phyloP scores from a whole-genome alignment of 2,888 invertebrate species.

The Pinctada fucata region DNA sequence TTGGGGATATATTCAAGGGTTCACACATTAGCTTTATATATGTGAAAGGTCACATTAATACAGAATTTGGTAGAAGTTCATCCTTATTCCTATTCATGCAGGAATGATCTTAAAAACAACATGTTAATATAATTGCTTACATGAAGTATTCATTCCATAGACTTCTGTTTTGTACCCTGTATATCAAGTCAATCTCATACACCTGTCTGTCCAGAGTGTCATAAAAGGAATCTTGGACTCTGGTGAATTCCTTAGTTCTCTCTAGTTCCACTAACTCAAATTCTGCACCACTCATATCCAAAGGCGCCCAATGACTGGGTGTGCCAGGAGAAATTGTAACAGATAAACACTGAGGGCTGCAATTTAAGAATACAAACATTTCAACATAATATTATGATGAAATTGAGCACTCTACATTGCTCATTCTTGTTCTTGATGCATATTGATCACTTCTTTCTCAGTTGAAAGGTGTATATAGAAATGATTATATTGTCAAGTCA shows the following conservation, averaged over 20 bases:
- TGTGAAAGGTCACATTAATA: no score
- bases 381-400: no score
- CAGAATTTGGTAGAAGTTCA: no score
- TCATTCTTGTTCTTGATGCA: no score
- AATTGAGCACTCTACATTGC: no score
- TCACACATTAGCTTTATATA: no score
- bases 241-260: constrained; percentile 14
- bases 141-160: constrained; percentile 48
- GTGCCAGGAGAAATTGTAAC: neutral
- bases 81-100: no score
- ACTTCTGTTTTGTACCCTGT: constrained; percentile 48
- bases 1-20: no score
- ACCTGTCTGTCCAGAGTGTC: constrained; percentile 7
- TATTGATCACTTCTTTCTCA: no score
- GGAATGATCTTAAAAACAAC: neutral
- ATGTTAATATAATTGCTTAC: constrained; percentile 34
- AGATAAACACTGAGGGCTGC: constrained; percentile 18
- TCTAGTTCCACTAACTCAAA: constrained; percentile 44
- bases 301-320: constrained; percentile 32
- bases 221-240: constrained; percentile 17
- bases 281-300: constrained; percentile 30
- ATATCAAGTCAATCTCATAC: constrained; percentile 28
- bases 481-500: no score
- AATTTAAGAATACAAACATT: neutral
- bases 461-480: no score